Conservation (phyloP, 64 coral and sea anemone genomes). For the Montipora foliosa region DNA sequence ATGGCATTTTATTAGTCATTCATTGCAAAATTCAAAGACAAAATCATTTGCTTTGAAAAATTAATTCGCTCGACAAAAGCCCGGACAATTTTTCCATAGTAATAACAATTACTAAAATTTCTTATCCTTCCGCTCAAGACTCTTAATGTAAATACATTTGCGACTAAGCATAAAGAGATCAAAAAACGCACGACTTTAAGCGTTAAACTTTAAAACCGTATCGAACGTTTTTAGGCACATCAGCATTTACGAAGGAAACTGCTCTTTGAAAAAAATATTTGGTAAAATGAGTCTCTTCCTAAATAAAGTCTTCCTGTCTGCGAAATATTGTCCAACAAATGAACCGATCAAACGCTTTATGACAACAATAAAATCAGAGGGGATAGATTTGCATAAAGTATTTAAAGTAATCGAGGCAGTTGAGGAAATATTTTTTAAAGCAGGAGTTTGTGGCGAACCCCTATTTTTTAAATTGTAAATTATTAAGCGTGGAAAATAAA, state of each 20-base stretch:
- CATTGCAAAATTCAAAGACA: background rate
- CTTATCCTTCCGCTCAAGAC: background rate
- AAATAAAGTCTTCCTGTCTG: conserved; percentile 1
- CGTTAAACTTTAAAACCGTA: background rate
- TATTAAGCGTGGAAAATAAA: background rate
- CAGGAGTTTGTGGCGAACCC: background rate
- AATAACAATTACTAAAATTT: background rate
- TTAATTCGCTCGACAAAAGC: background rate
- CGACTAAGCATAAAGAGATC: background rate
- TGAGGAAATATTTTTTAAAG: background rate
- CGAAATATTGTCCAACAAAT: background rate
- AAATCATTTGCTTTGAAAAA: background rate
- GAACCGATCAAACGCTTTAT: background rate
- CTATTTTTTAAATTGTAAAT: background rate
- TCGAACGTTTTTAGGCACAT: no score
- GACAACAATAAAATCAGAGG: background rate
- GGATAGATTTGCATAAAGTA: conserved; percentile 28
- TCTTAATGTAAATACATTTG: background rate
- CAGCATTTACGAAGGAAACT: background rate
- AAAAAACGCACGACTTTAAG: background rate
- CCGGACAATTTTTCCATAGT: background rate
- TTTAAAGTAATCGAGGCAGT: background rate
- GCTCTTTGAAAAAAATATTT: background rate
- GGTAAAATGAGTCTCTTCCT: background rate
- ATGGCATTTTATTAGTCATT: background rate